Conservation (phyloP, 2,888 invertebrate genomes). For the Gymnosoma rotundatum region DNA sequence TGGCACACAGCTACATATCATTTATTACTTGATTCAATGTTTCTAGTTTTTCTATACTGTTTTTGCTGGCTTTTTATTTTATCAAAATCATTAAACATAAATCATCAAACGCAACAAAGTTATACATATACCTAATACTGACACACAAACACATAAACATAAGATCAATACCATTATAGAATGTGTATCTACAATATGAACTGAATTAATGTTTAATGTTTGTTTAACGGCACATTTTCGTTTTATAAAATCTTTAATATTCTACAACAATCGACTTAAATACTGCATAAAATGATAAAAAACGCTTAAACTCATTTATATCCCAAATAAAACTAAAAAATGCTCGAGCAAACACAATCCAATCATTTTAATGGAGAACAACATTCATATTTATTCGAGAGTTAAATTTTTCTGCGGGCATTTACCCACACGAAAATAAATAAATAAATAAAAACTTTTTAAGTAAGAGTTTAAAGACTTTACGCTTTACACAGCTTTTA, state of each 20-base stretch:
- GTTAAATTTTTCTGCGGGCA: slow-evolving; percentile 12
- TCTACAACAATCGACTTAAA: slow-evolving; percentile 19
- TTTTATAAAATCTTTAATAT: too few relatives aligned
- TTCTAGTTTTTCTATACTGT: not conserved
- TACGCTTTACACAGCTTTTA: too few relatives aligned
- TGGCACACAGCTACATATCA: slow-evolving; percentile 33
- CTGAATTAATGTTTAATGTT: too few relatives aligned
- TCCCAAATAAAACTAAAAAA: slow-evolving; percentile 23
- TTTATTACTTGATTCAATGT: slow-evolving; percentile 48
- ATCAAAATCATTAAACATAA: slow-evolving; percentile 56
- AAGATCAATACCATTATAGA: not conserved
- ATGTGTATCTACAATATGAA: slow-evolving; percentile 13
- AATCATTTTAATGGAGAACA: slow-evolving; percentile 60
- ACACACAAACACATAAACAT: not conserved
- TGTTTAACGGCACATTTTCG: too few relatives aligned
- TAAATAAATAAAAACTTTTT: too few relatives aligned
- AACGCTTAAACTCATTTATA: slow-evolving; percentile 13
- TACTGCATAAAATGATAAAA: not conserved
- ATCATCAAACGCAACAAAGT: slow-evolving; percentile 36
- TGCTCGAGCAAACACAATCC: slow-evolving; percentile 30
- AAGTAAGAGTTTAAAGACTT: too few relatives aligned
- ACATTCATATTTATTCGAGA: slow-evolving; percentile 36
- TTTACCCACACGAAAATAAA: too few relatives aligned
- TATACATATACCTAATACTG: not conserved
- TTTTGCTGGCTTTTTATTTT: too few relatives aligned